phyloP scores from a whole-genome alignment of 1,140 invertebrate genomes.

The Drosophila pectinifera region DNA sequence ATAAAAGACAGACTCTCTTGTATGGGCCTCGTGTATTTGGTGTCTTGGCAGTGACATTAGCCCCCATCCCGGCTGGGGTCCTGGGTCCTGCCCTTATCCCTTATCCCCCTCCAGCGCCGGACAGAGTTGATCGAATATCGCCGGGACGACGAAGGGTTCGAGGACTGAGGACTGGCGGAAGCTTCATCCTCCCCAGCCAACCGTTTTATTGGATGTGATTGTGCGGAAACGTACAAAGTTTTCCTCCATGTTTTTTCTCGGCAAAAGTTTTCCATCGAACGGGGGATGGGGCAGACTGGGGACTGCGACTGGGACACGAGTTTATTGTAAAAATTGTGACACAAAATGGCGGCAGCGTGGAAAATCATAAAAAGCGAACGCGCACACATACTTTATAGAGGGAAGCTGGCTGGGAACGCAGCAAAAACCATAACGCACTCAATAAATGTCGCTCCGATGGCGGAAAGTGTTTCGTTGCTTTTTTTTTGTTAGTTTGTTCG shows the following conservation, averaged over 20 bases:
- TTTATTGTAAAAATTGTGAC: conserved; percentile 75
- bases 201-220: conserved; percentile 82
- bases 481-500: conserved; percentile 20
- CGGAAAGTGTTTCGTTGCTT: conserved; percentile 21
- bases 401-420: conserved; percentile 28
- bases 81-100: conserved; percentile 2
- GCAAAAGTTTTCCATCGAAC: conserved; percentile 50
- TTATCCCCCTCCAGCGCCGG: conserved; percentile 11
- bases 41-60: conserved; percentile 70
- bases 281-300: not conserved
- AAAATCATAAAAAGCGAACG: conserved; percentile 69
- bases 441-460: conserved; percentile 66
- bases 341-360: conserved; percentile 65
- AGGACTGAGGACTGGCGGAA: not conserved
- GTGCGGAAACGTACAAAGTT: conserved; percentile 79
- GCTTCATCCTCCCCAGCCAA: conserved; percentile 55
- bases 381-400: conserved; percentile 25
- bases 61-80: conserved; percentile 29
- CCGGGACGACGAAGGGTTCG: not conserved
- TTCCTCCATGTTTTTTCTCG: conserved; percentile 38
- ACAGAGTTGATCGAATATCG: conserved; percentile 72
- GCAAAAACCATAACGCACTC: conserved; percentile 73
- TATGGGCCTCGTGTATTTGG: conserved; percentile 35
- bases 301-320: conserved; percentile 22
- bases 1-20: conserved; percentile 70